phyloP scores from a whole-genome alignment of 2,797 vertebrate genomes.

The Perdix hodgsoniae region DNA sequence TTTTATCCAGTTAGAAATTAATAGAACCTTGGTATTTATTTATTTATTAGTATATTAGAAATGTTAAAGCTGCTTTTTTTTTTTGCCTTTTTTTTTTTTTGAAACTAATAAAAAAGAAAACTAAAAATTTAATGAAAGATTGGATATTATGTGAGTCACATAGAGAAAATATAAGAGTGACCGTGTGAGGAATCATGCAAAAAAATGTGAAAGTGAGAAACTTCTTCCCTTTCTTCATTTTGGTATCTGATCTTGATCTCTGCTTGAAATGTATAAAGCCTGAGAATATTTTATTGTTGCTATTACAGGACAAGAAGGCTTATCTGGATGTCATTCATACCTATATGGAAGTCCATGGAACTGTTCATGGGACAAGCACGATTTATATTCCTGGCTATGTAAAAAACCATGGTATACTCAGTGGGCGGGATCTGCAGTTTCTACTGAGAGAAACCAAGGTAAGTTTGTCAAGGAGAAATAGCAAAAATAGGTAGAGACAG shows the following conservation, averaged over 20 bases:
- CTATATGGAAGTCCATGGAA: slow-evolving; percentile 96
- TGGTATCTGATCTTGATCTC: not conserved
- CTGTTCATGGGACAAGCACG: slow-evolving; percentile 94
- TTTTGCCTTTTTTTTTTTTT: too few relatives aligned
- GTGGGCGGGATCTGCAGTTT: slow-evolving; percentile 95
- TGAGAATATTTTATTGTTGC: not conserved
- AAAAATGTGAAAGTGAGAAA: not conserved
- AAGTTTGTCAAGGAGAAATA: slow-evolving; percentile 46
- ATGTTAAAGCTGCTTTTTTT: not conserved
- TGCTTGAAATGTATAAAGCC: not conserved
- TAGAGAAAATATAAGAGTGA: not conserved
- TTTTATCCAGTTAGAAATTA: not conserved
- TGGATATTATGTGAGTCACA: not conserved
- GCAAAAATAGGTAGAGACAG: not conserved
- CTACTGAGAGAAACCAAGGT: slow-evolving; percentile 96
- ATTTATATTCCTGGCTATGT: slow-evolving; percentile 94
- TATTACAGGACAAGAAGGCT: slow-evolving; percentile 90
- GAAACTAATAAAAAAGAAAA: not conserved
- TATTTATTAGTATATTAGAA: not conserved
- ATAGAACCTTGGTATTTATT: not conserved
- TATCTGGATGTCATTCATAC: slow-evolving; percentile 96
- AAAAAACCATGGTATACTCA: slow-evolving; percentile 97
- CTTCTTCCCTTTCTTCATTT: not conserved
- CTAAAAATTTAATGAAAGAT: not conserved
- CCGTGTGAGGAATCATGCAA: too few relatives aligned